These are phyloP conservation scores for Eptesicus fuscus DNA, from an alignment of 2,113 vertebrate genomes.

Conservation along the genomic window DNA sequence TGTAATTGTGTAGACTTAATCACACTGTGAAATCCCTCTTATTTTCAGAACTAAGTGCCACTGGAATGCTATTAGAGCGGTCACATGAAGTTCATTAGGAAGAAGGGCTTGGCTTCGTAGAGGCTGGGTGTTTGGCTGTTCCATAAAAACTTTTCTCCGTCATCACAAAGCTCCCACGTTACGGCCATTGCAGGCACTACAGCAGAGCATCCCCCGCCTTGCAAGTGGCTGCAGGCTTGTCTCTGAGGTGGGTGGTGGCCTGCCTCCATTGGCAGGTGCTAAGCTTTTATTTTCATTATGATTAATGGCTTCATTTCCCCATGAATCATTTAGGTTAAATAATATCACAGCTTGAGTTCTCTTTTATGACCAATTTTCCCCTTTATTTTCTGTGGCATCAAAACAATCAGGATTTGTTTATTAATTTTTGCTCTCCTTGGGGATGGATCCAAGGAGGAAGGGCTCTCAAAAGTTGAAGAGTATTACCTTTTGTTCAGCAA, in stretches of 20 bases:
- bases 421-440: background rate
- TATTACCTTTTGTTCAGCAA: background rate
- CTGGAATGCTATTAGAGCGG: background rate
- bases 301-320: constrained; percentile 8
- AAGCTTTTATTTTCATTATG: constrained; percentile 41
- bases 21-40: constrained; percentile 53
- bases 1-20: constrained; percentile 49
- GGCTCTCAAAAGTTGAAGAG: background rate
- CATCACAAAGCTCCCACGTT: constrained; percentile 52
- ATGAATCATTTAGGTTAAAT: constrained; percentile 6
- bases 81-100: constrained; percentile 58
- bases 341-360: constrained; percentile 25
- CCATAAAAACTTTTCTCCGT: background rate
- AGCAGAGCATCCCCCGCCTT: background rate
- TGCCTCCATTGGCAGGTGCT: background rate
- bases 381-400: constrained; percentile 3
- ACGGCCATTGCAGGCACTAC: background rate
- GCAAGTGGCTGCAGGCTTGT: background rate
- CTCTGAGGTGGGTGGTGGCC: constrained; percentile 3
- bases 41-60: constrained; percentile 36
- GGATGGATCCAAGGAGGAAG: background rate
- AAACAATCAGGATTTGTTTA: constrained; percentile 27
- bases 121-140: background rate
- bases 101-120: constrained; percentile 30
- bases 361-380: background rate